Evolutionary conservation across 2,888 invertebrate species (phyloP).

Genomic region (Ophraella communa): DNA sequence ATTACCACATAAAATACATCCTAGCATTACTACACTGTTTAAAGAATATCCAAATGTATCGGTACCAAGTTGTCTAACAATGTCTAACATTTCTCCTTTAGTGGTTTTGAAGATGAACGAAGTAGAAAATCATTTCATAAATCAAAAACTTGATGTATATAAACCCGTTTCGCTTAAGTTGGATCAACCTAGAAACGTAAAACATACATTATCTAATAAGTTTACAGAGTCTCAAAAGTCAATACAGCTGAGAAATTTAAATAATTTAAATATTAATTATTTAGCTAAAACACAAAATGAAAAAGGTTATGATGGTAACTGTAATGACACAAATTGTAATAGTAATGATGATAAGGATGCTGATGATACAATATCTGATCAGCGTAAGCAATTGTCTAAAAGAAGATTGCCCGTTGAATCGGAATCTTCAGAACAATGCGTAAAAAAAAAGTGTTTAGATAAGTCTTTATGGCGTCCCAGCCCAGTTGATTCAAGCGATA

Average conservation of each 20-base stretch:
- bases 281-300: too few relatives aligned
- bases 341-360: too few relatives aligned
- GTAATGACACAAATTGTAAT: too few relatives aligned
- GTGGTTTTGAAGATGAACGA: constrained; percentile 41
- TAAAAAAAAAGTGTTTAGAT: background rate
- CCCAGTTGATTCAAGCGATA: too few relatives aligned
- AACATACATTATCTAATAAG: background rate
- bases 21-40: constrained; percentile 36
- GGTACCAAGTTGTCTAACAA: constrained; percentile 35
- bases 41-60: constrained; percentile 35
- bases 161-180: constrained; percentile 7
- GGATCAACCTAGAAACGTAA: constrained; percentile 1
- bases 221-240: too few relatives aligned
- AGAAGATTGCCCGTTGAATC: background rate
- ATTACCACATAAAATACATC: constrained; percentile 34
- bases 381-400: background rate
- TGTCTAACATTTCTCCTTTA: constrained; percentile 33
- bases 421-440: background rate
- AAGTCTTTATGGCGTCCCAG: too few relatives aligned
- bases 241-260: too few relatives aligned
- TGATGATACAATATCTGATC: too few relatives aligned
- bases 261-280: too few relatives aligned
- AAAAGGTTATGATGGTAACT: background rate
- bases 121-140: constrained; percentile 40
- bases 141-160: constrained; percentile 23